Conservation (phyloP, 2,113 vertebrate species). For the Ivindomyrus marchei region DNA sequence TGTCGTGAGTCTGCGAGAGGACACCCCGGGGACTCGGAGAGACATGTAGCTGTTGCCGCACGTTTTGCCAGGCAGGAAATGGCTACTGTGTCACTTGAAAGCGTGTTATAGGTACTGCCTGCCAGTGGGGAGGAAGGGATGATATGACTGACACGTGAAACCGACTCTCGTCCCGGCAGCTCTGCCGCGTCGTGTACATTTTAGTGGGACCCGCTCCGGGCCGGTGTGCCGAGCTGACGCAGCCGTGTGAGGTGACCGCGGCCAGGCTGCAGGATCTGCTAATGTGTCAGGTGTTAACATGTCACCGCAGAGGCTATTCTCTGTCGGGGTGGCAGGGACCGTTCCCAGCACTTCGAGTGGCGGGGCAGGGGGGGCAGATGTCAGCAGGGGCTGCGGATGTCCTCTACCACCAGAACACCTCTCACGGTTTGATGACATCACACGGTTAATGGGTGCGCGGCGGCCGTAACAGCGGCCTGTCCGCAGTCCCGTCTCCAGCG, state of each 20-base stretch:
- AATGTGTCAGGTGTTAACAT: neutral
- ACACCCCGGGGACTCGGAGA: neutral
- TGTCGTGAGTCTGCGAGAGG: neutral
- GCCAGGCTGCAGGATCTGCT: neutral
- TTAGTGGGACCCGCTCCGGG: neutral
- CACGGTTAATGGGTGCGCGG: neutral
- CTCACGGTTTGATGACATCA: neutral
- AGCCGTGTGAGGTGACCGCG: neutral
- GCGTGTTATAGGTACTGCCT: neutral
- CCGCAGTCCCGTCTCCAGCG: neutral
- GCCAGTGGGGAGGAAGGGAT: neutral
- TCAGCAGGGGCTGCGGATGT: neutral
- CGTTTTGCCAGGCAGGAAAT: constrained; percentile 12
- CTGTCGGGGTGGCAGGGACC: neutral
- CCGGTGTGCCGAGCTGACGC: neutral
- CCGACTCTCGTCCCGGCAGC: neutral
- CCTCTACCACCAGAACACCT: neutral
- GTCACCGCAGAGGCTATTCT: neutral
- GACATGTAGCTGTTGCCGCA: neutral
- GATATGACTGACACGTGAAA: constrained; percentile 5
- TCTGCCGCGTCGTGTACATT: neutral
- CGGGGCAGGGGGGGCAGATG: neutral
- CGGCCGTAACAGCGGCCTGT: neutral
- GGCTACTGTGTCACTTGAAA: constrained; percentile 5
- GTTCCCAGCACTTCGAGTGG: too few species aligned